phyloP scores from a whole-genome alignment of 2,888 invertebrate species.

The Amblyteles armatorius region DNA sequence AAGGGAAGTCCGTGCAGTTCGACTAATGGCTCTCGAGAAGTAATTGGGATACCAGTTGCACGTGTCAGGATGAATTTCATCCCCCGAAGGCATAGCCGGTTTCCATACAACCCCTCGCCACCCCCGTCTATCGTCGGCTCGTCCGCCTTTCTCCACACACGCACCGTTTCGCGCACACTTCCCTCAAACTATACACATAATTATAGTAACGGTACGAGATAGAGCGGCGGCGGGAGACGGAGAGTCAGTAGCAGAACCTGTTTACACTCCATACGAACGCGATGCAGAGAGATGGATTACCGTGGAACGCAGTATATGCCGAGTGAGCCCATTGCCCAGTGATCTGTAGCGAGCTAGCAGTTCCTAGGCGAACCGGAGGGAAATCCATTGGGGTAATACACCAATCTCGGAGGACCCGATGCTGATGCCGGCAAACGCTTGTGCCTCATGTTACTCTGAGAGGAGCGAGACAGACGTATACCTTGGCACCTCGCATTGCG shows the following conservation, averaged over 20 bases:
- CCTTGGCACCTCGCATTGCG: background rate
- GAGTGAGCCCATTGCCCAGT: conserved; percentile 51
- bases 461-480: background rate
- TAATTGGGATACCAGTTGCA: conserved; percentile 80
- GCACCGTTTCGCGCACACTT: conserved; percentile 32
- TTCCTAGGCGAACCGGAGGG: conserved; percentile 34
- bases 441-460: conserved; percentile 31
- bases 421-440: conserved; percentile 30
- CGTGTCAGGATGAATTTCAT: conserved; percentile 76
- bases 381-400: conserved; percentile 54
- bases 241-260: conserved; percentile 35
- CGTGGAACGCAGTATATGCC: conserved; percentile 40
- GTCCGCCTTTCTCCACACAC: conserved; percentile 2
- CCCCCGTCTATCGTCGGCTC: conserved; percentile 1
- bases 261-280: conserved; percentile 11
- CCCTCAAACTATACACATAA: conserved; percentile 35
- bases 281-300: conserved; percentile 30
- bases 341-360: conserved; percentile 55
- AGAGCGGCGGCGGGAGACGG: background rate
- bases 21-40: conserved; percentile 75
- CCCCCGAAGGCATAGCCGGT: conserved; percentile 66
- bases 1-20: conserved; percentile 63
- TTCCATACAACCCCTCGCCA: conserved; percentile 29
- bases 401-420: conserved; percentile 46
- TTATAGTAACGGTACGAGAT: conserved; percentile 31